Evolutionary conservation across 2,113 vertebrate species (phyloP).

Genomic region (Hylia prasina): DNA sequence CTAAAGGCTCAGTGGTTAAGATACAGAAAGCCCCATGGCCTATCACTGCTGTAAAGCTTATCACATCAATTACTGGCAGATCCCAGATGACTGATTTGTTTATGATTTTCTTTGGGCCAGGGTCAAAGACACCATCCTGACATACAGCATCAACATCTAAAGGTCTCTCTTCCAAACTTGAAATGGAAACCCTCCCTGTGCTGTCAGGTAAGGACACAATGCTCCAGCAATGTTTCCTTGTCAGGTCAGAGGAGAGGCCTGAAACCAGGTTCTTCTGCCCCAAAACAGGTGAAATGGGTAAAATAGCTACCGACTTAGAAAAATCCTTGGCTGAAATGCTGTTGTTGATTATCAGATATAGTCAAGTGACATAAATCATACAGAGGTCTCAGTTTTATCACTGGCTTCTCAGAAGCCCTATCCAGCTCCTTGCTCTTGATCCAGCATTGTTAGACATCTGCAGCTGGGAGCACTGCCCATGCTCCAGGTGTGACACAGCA

Average conservation of each 20-base stretch:
- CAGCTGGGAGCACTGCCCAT: not conserved
- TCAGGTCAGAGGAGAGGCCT: not conserved
- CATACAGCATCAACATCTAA: not conserved
- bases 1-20: not conserved
- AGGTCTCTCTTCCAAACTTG: not conserved
- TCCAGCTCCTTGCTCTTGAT: not conserved
- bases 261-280: not conserved
- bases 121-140: not conserved
- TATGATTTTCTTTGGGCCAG: slow-evolving; percentile 5
- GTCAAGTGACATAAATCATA: not conserved
- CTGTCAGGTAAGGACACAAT: slow-evolving; percentile 14
- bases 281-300: not conserved
- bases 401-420: not conserved
- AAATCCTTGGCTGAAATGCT: not conserved
- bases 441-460: not conserved
- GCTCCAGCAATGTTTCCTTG: not conserved
- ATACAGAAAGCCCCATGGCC: not conserved
- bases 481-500: not conserved
- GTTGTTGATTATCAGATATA: not conserved
- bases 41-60: not conserved
- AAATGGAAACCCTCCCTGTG: not conserved
- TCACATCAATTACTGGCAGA: not conserved
- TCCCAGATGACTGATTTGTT: not conserved
- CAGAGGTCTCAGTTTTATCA: not conserved
- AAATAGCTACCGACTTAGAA: not conserved